phyloP scores from a whole-genome alignment of 2,888 invertebrate genomes.

The Plemyria rubiginata region DNA sequence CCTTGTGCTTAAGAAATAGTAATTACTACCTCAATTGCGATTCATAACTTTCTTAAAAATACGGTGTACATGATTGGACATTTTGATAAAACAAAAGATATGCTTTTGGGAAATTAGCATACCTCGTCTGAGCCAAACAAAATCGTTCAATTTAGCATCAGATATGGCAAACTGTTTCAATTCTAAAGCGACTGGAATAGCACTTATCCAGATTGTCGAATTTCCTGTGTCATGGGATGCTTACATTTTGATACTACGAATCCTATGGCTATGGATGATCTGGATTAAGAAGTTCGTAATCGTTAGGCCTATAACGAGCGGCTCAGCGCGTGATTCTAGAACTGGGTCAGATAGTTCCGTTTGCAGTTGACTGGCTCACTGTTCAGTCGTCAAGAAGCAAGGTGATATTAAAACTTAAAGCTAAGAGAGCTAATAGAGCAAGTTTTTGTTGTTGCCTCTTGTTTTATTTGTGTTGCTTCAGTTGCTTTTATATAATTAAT shows the following conservation, averaged over 20 bases:
- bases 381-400: constrained; percentile 19
- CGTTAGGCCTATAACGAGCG: constrained; percentile 46
- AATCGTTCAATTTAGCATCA: no score
- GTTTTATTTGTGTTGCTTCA: not conserved
- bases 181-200: no score
- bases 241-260: not conserved
- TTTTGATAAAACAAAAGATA: no score
- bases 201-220: no score
- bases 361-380: constrained; percentile 34
- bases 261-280: constrained; percentile 13
- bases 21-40: no score
- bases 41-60: no score
- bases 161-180: no score
- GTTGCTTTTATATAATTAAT: not conserved
- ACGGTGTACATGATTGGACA: no score
- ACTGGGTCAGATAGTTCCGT: constrained; percentile 52
- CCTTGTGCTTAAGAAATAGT: no score
- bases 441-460: not conserved
- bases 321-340: constrained; percentile 48
- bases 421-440: not conserved
- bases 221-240: no score
- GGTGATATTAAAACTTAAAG: constrained; percentile 13
- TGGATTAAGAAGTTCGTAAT: constrained; percentile 50
- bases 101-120: no score
- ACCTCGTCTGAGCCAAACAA: no score